Percentiles rank a stretch among this genome's conserved stretches.
phyloP scores from a whole-genome alignment of 2,113 vertebrate species.

The Rhombomys opimus region DNA sequence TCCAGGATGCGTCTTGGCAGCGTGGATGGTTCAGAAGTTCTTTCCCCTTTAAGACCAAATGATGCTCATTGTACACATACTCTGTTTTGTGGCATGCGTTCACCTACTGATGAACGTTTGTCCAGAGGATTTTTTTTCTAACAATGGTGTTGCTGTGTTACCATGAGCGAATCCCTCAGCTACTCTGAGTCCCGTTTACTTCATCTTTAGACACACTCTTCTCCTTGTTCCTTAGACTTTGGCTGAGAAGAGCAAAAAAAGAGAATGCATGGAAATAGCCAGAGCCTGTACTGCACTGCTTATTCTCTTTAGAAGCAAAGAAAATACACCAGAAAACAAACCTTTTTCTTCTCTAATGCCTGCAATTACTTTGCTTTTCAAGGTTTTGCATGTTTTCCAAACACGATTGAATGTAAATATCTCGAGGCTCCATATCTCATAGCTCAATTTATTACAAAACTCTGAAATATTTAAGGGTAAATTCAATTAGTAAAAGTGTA shows the following conservation, averaged over 20 bases:
- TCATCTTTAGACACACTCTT: background rate
- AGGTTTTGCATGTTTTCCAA: constrained; percentile 65
- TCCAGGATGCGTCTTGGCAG: background rate
- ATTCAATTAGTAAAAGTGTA: constrained; percentile 82
- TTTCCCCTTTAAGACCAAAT: background rate
- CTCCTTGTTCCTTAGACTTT: background rate
- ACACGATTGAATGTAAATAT: constrained; percentile 57
- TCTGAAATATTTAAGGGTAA: constrained; percentile 83
- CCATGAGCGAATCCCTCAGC: background rate
- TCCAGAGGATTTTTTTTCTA: background rate
- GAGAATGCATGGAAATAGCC: background rate
- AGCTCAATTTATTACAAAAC: constrained; percentile 79
- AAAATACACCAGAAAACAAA: constrained; percentile 25
- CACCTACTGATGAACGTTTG: background rate
- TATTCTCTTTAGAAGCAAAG: background rate
- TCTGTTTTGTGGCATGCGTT: too few species aligned
- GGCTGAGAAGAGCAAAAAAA: constrained; percentile 9
- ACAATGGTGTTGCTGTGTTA: background rate
- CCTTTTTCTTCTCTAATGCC: background rate
- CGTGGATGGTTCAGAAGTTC: background rate
- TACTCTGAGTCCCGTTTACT: background rate
- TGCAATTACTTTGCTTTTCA: constrained; percentile 48
- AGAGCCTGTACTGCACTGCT: background rate
- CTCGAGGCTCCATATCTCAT: constrained; percentile 67
- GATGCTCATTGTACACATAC: rapidly evolving